phyloP scores from a whole-genome alignment of 1,140 invertebrate genomes.

The Elysia chlorotica region DNA sequence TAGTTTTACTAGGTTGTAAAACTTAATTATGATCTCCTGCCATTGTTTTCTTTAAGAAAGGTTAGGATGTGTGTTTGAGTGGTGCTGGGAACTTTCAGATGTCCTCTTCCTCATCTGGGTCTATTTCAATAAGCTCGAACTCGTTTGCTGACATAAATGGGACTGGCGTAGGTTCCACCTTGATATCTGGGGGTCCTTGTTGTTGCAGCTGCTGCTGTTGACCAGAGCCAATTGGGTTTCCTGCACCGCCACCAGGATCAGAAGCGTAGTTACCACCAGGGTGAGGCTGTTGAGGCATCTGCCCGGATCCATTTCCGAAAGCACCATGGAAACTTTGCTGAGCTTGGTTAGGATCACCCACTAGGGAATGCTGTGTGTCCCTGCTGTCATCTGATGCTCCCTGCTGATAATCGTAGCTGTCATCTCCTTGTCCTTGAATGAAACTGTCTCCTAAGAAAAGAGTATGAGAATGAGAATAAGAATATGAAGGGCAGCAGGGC shows the following conservation, averaged over 20 bases:
- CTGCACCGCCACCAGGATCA: background rate
- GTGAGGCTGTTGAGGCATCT: background rate
- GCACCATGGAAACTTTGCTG: constrained; percentile 13
- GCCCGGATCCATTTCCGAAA: constrained; percentile 16
- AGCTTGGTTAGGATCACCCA: background rate
- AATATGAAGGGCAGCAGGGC: too few species aligned
- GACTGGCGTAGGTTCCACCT: constrained; percentile 8
- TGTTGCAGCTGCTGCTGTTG: background rate
- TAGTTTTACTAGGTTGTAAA: too few species aligned
- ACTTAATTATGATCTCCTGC: too few species aligned
- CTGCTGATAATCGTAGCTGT: constrained; percentile 22
- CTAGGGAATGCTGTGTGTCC: constrained; percentile 11
- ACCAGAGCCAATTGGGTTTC: background rate
- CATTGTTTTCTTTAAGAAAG: too few species aligned
- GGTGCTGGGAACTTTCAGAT: background rate
- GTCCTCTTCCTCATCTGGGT: constrained; percentile 25
- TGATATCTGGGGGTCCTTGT: constrained; percentile 19
- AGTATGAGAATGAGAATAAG: too few species aligned
- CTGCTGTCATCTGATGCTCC: constrained; percentile 20
- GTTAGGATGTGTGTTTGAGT: too few species aligned
- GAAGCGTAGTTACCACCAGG: background rate
- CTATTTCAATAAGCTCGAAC: constrained; percentile 23
- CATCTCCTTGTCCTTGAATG: constrained; percentile 14
- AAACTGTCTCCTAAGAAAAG: constrained; percentile 20
- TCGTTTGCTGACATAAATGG: constrained; percentile 21